Conservation (phyloP, 2,888 invertebrate genomes). For the Spisula solida region DNA sequence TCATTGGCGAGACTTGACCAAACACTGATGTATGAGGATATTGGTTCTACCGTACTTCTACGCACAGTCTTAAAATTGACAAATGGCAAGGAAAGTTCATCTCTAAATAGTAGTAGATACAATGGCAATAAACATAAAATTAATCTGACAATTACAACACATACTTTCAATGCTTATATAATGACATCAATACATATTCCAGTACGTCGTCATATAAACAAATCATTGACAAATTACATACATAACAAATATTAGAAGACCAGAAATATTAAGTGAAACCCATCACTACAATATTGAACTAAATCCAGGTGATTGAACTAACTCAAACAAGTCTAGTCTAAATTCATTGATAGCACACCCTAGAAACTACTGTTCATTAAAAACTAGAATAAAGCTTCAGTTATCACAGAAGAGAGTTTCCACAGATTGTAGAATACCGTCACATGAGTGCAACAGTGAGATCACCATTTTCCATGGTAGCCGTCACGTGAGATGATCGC, state of each 20-base stretch:
- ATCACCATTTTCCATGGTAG: neutral
- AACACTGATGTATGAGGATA: too few relatives aligned
- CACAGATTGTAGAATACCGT: neutral
- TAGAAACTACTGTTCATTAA: neutral
- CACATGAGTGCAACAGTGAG: slow-evolving; percentile 44
- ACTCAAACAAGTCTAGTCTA: neutral
- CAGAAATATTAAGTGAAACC: neutral
- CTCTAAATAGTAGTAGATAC: too few relatives aligned
- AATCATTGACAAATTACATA: neutral
- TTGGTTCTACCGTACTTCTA: too few relatives aligned
- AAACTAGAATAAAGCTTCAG: slow-evolving; percentile 23
- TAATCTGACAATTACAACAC: too few relatives aligned
- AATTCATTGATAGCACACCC: neutral
- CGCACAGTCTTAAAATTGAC: too few relatives aligned
- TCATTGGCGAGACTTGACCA: too few relatives aligned
- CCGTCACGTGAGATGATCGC: slow-evolving; percentile 42
- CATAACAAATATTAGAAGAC: neutral
- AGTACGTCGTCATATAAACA: neutral
- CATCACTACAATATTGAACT: neutral
- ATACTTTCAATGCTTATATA: too few relatives aligned
- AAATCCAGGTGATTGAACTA: neutral
- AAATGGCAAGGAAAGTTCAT: too few relatives aligned
- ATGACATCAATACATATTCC: neutral
- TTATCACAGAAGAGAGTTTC: slow-evolving; percentile 21
- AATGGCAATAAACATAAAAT: too few relatives aligned